phyloP scores from a whole-genome alignment of 1,140 invertebrate genomes.

The Eueides isabella region DNA sequence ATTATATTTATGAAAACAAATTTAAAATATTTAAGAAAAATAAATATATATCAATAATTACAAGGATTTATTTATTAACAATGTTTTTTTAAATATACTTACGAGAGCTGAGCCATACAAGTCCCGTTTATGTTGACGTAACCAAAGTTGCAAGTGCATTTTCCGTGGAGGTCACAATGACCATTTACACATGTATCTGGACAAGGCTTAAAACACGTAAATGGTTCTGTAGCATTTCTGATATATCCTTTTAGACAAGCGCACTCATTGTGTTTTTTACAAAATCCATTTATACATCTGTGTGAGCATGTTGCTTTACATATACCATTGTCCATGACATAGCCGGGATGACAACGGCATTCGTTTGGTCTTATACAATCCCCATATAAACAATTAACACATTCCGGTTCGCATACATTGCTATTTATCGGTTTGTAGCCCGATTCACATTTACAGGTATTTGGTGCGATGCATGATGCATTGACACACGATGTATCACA shows the following conservation, averaged over 20 bases:
- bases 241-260: conserved; percentile 36
- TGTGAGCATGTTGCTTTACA: conserved; percentile 37
- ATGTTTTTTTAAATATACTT: neutral
- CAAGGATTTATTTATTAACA: neutral
- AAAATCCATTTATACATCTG: conserved; percentile 37
- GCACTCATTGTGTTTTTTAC: conserved; percentile 39
- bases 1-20: too few relatives aligned
- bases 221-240: conserved; percentile 22
- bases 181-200: conserved; percentile 34
- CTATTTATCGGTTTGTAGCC: conserved; percentile 22
- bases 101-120: neutral
- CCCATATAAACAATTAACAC: neutral
- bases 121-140: conserved; percentile 15
- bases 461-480: conserved; percentile 18
- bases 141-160: conserved; percentile 40
- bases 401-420: neutral
- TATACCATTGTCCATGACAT: conserved; percentile 12
- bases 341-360: neutral
- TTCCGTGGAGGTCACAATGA: conserved; percentile 29
- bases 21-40: neutral
- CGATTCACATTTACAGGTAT: conserved; percentile 38
- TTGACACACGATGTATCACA: conserved; percentile 24
- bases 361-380: conserved; percentile 1
- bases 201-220: conserved; percentile 33
- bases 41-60: neutral